A percentile compares a stretch with the other conserved stretches of the same genome.
These are phyloP conservation scores for Phortica magna DNA, from an alignment of 2,888 invertebrate species.

Conservation along the genomic window DNA sequence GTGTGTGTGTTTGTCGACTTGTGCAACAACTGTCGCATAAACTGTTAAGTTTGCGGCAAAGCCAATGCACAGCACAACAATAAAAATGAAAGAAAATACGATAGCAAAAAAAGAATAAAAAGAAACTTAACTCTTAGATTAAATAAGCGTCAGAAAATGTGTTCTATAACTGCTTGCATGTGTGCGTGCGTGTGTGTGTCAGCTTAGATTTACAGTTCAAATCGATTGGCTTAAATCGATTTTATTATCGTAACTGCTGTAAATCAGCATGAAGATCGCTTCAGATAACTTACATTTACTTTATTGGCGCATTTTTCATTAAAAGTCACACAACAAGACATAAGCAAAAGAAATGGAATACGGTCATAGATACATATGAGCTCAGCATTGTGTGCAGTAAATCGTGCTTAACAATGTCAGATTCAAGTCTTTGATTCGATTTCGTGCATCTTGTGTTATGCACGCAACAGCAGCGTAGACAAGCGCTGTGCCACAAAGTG, in stretches of 20 bases:
- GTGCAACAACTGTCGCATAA: not conserved
- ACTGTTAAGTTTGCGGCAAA: not conserved
- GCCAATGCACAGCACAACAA: conserved; percentile 8
- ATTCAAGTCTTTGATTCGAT: conserved; percentile 5
- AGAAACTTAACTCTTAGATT: not conserved
- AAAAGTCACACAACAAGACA: not conserved
- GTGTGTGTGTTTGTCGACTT: not conserved
- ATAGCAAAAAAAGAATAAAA: not conserved
- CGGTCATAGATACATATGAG: not conserved
- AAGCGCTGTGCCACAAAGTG: conserved; percentile 2
- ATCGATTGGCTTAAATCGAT: conserved; percentile 25
- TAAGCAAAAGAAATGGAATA: not conserved
- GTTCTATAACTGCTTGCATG: not conserved
- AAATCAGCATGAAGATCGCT: not conserved
- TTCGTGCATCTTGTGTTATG: not conserved
- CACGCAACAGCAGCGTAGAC: not conserved
- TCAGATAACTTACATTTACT: not conserved
- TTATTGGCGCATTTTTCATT: conserved; percentile 18
- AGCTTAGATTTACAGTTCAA: conserved; percentile 24
- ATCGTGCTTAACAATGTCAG: conserved; percentile 23
- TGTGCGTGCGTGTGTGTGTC: not conserved
- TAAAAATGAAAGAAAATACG: not conserved
- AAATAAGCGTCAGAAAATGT: not conserved
- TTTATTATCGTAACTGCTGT: not conserved
- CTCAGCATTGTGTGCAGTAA: not conserved